Evolutionary conservation across 2,113 vertebrate genomes (phyloP), one percentile per base, ranked within the genome.

Genomic region (Amazona guildingii): DNA sequence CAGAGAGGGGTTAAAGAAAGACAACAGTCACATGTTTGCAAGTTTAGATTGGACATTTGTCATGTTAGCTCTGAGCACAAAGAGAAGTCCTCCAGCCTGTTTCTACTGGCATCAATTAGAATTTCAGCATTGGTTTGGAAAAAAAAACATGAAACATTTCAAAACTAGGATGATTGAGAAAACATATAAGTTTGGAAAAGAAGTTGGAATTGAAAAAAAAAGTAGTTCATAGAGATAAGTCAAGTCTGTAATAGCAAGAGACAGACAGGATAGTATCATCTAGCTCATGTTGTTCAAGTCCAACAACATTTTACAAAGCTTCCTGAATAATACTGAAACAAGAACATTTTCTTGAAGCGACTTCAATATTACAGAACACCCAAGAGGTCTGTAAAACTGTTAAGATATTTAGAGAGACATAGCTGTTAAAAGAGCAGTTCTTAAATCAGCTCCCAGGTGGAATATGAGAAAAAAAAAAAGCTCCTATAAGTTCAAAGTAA

Each of bases 361-460:
- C 21, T 97, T 97, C 59, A 90, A 57, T 74, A 39, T 81, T 83
- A 74, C 54, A 73, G n/a, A 28, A 9, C 25, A 83, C 17, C 88
- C 84, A 92, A 86, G 83, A 96, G 84, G 54, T 95, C 96, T 97
- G 18, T 95, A 90, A 95, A 95, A 41, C 88, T 97, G 82, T 96
- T 97, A 96, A 97, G 96, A 95, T 96, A 93, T 96, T 97, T 96
- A 95, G 91, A 98, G 96, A 96, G 93, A 96, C 79, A 96, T 46
- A 97, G 72, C 73, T 97, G 84, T 96, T 97, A 94, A 94, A 98
- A 96, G 64, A 84, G 59, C 64, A 94, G 91, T 90, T 96, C 95
- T 97, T 98, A 96, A 96, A 92, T 76, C 78, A 95, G 95, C 62
- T 95, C 94, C 94, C 95, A 83, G 19, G 79, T 92, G 93, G 62